Percentiles rank a stretch among this genome's conserved stretches.
These are phyloP conservation scores for Odontomachus brunneus DNA, from an alignment of 1,140 invertebrate species.

Conservation along the genomic window DNA sequence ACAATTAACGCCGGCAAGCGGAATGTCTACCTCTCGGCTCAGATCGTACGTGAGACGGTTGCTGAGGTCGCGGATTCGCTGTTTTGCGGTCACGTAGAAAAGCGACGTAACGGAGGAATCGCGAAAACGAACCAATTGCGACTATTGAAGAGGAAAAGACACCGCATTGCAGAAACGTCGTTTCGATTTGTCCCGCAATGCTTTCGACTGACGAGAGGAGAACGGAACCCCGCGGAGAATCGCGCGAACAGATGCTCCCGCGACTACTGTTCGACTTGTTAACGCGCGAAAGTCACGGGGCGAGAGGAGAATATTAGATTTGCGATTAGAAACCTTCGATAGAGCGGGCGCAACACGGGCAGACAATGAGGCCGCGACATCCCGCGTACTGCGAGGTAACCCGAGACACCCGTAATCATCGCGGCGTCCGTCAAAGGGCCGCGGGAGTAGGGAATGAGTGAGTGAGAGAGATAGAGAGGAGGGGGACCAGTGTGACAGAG, in stretches of 20 bases:
- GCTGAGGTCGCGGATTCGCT: background rate
- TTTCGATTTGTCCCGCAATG: too few relatives aligned
- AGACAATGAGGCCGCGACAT: slow-evolving; percentile 67
- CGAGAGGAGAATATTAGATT: slow-evolving; percentile 13
- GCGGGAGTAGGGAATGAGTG: too few relatives aligned
- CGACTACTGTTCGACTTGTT: background rate
- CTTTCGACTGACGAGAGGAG: too few relatives aligned
- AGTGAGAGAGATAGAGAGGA: too few relatives aligned
- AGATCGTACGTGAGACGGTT: background rate
- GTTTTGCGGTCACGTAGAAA: too few relatives aligned
- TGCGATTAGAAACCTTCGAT: background rate
- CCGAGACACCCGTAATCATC: slow-evolving; percentile 83
- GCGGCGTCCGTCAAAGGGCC: slow-evolving; percentile 44
- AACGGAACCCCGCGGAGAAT: background rate
- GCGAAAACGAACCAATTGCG: too few relatives aligned
- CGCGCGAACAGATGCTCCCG: background rate
- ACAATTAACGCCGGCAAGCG: slow-evolving; percentile 35
- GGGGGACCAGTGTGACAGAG: too few relatives aligned
- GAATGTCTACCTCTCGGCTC: slow-evolving; percentile 35
- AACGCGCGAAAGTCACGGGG: background rate
- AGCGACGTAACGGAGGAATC: too few relatives aligned
- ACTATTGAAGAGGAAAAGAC: too few relatives aligned
- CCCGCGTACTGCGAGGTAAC: slow-evolving; percentile 82
- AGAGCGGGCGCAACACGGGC: slow-evolving; percentile 65
- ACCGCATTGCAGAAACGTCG: too few relatives aligned